These are phyloP conservation scores for Cyanistes caeruleus DNA, from an alignment of 2,113 vertebrate genomes.

Conservation along the genomic window DNA sequence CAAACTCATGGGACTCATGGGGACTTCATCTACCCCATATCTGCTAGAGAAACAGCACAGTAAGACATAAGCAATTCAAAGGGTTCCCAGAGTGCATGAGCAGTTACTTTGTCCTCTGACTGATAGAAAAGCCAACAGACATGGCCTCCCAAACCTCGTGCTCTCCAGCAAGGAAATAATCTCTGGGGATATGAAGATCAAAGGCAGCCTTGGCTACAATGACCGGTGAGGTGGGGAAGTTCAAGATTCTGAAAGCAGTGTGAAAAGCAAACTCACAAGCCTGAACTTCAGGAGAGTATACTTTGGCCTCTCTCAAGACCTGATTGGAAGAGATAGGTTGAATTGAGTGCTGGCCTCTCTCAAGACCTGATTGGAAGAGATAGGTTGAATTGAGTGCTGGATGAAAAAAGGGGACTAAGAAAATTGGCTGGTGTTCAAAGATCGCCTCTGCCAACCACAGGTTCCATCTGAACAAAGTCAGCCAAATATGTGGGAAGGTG, in stretches of 20 bases:
- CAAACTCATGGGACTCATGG: neutral
- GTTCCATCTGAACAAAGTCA: neutral
- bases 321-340: neutral
- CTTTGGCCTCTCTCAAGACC: neutral
- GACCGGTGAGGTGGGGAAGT: too few relatives aligned
- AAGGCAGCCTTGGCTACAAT: neutral
- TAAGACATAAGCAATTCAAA: neutral
- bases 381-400: neutral
- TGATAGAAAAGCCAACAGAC: neutral
- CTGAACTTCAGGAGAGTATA: neutral
- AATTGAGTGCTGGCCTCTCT: too few relatives aligned
- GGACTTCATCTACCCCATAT: neutral
- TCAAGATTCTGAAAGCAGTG: neutral
- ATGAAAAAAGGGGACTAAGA: neutral
- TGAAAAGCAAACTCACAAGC: neutral
- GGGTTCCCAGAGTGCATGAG: neutral
- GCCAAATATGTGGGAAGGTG: neutral
- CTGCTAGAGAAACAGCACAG: neutral
- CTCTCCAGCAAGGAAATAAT: neutral
- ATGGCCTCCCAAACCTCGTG: neutral
- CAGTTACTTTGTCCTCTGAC: neutral
- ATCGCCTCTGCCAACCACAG: neutral
- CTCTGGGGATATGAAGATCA: neutral
- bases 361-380: too few relatives aligned
- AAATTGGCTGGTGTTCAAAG: neutral